These are phyloP conservation scores for Fulmarus glacialis DNA, from an alignment of 2,113 vertebrate genomes.

Conservation along the genomic window DNA sequence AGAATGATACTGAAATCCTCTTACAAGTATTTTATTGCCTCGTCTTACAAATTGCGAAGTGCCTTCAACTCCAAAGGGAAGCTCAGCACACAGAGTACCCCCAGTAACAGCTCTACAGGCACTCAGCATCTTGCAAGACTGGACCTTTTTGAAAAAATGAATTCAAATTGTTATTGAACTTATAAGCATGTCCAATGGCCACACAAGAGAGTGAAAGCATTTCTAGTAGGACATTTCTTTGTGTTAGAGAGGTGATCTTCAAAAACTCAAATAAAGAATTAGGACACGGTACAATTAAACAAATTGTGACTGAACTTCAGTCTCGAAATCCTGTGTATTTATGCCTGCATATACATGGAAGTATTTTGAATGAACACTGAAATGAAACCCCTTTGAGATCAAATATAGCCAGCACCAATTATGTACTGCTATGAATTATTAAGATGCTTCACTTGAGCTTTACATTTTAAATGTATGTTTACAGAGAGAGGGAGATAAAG, in stretches of 20 bases:
- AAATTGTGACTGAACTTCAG: neutral
- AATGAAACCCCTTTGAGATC: neutral
- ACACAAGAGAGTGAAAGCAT: neutral
- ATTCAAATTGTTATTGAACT: neutral
- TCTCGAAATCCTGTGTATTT: neutral
- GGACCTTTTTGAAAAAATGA: neutral
- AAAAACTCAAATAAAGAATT: neutral
- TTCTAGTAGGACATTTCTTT: neutral
- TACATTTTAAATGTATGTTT: neutral
- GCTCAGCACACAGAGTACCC: neutral
- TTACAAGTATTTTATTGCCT: conserved; percentile 23
- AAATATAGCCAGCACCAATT: neutral
- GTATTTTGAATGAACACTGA: neutral
- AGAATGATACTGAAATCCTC: neutral
- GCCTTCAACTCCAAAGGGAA: neutral
- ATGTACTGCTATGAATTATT: neutral
- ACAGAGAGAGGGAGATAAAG: neutral
- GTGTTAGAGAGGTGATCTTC: neutral
- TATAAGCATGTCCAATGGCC: neutral
- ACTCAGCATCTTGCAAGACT: neutral
- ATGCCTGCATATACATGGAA: neutral
- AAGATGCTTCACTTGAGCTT: neutral
- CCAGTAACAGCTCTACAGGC: neutral
- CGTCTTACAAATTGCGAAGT: neutral
- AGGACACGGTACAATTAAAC: rapidly evolving